Base-by-base conservation (phyloP, 1,140 invertebrate species). In the Aphaenogaster floridana region DNA sequence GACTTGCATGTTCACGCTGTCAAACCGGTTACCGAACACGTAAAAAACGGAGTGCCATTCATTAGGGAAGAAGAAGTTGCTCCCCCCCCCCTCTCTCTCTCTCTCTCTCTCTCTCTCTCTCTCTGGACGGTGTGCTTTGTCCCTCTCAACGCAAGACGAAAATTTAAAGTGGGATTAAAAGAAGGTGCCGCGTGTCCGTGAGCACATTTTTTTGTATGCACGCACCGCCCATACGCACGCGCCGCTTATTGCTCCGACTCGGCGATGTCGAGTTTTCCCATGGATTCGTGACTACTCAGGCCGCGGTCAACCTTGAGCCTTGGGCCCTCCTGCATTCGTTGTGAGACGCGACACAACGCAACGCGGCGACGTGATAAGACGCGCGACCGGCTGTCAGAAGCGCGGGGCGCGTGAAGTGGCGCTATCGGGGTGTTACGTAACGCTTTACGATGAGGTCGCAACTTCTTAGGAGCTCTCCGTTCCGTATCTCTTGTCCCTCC, bases 371-470 rank as follows among this genome's bases (percentile, higher is more conserved):
- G 54, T 36, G 80, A 84, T 84, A 84, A 76, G 42, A 48, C 21
- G 54, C 39, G 61, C 59, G 59, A 2, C 21, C 64, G 48, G n/a
- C 48, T 69, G 63, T 54, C 78, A 69, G 36, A 34, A 54, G 48
- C 21, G 54, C 17, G 68, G 28, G 68, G 13, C 36, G 64, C 63
- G 17, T 4, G 9, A 68, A 72, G 7, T 17, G 80, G 52, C 80
- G 80, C 69, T 84, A 84, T 84, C 80, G 69, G 21, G 69, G 21
- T 48, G 34, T 84, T 84, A 84, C 34, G 54, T 84, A 84, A 84
- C 52, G 21, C 17, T 52, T 76, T 83, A 83, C 68, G 80, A 84
- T 74, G 80, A 84, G 45, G 17, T 39, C 54, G 68, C 52, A 68
- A 59, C 42, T 74, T 72, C 79, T 83, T 3, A 11, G 21, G 28